Evolutionary conservation across 2,797 vertebrate species (phyloP).

Genomic region (Astyanax mexicanus): DNA sequence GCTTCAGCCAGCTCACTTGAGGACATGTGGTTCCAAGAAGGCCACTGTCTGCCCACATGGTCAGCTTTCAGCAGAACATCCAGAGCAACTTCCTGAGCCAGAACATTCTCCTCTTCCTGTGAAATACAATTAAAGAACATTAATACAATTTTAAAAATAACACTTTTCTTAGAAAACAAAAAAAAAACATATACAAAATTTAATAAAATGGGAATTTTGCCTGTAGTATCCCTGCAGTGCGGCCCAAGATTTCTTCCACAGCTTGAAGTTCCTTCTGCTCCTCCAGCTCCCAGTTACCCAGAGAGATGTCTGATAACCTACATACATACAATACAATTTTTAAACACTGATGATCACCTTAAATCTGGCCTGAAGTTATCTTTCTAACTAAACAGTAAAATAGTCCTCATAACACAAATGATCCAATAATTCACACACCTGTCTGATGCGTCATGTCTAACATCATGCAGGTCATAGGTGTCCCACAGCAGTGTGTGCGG

Average conservation of each 20-base stretch:
- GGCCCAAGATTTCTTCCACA: conserved; percentile 72
- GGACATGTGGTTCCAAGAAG: conserved; percentile 61
- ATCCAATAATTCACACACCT: too few species aligned
- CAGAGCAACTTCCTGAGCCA: conserved; percentile 74
- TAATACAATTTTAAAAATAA: too few species aligned
- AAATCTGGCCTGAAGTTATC: too few species aligned
- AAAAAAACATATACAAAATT: too few species aligned
- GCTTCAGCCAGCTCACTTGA: conserved; percentile 67
- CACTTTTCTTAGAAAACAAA: too few species aligned
- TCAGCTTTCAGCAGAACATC: conserved; percentile 69
- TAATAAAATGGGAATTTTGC: conserved; percentile 43
- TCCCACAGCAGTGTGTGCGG: conserved; percentile 71
- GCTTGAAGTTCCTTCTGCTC: conserved; percentile 72
- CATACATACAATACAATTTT: neutral
- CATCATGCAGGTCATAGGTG: conserved; percentile 76
- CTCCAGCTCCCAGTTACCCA: conserved; percentile 73
- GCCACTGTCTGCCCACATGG: conserved; percentile 55
- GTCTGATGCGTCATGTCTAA: conserved; percentile 59
- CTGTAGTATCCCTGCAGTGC: conserved; percentile 72
- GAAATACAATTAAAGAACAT: neutral
- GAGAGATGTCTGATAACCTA: conserved; percentile 37
- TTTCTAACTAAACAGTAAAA: too few species aligned
- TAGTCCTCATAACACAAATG: too few species aligned
- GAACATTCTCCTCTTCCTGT: conserved; percentile 78
- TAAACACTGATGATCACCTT: too few species aligned